Conservation (phyloP, 2,113 vertebrate genomes). For the Takifugu flavidus region DNA sequence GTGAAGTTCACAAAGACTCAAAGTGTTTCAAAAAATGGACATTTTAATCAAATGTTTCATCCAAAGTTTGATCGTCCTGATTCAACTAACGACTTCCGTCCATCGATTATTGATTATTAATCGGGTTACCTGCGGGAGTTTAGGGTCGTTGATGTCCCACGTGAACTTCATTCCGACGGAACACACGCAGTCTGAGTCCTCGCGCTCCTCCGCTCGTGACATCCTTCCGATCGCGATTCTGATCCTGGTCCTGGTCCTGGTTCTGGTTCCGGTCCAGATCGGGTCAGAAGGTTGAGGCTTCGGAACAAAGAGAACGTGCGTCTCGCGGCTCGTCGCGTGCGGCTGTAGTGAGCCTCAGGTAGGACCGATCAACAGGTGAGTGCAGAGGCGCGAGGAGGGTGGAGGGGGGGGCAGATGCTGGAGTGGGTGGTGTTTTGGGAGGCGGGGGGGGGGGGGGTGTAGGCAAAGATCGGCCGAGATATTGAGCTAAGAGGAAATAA, state of each 20-base stretch:
- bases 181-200: slow-evolving; percentile 52
- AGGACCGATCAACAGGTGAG: slow-evolving; percentile 37
- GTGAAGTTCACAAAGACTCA: too few species aligned
- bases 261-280: background rate
- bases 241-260: background rate
- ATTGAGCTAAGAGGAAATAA: background rate
- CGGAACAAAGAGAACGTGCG: background rate
- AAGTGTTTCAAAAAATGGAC: too few species aligned
- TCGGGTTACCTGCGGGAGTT: slow-evolving; percentile 86
- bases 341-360: slow-evolving; percentile 20
- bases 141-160: slow-evolving; percentile 97
- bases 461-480: background rate
- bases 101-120: background rate
- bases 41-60: too few species aligned
- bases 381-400: background rate
- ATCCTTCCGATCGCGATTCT: slow-evolving; percentile 37
- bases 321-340: background rate
- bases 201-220: slow-evolving; percentile 72
- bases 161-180: slow-evolving; percentile 83
- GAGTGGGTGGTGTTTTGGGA: too few species aligned
- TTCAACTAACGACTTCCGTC: background rate
- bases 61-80: background rate
- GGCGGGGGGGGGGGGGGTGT: too few species aligned
- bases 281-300: too few species aligned
- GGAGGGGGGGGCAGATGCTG: too few species aligned